These are phyloP conservation scores for Gnathonemus longibarbis DNA, from an alignment of 2,113 vertebrate genomes.

Conservation along the genomic window DNA sequence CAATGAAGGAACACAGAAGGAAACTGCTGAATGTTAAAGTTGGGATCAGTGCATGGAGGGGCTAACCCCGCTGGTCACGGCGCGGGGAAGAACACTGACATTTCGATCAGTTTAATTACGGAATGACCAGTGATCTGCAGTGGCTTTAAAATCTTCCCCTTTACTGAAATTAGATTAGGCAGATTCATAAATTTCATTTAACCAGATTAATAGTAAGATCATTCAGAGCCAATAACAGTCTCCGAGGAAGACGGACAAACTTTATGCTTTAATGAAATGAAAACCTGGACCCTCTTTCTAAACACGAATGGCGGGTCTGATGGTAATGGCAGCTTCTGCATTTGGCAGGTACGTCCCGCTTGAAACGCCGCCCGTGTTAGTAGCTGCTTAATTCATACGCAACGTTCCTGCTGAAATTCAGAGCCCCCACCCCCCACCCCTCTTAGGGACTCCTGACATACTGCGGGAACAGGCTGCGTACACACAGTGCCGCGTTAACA, in stretches of 20 bases:
- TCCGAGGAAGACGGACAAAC: neutral
- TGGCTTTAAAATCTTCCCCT: neutral
- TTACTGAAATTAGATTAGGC: neutral
- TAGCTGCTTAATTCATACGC: neutral
- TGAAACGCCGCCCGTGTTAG: neutral
- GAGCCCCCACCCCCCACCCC: neutral
- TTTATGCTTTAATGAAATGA: conserved; percentile 17
- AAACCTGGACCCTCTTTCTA: neutral
- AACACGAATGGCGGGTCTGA: neutral
- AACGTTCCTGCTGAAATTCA: neutral
- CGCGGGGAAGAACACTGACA: neutral
- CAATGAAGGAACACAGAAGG: neutral
- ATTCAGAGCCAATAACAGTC: conserved; percentile 14
- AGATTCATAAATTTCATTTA: neutral
- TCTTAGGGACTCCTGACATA: too few relatives aligned
- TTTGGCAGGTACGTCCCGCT: neutral
- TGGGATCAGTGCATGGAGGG: neutral
- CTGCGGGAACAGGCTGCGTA: neutral
- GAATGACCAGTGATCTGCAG: neutral
- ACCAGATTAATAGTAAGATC: conserved; percentile 4
- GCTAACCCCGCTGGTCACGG: neutral
- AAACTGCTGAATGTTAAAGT: neutral
- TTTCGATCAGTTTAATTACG: neutral
- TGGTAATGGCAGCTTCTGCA: neutral
- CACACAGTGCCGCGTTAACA: neutral